Evolutionary conservation across 2,797 vertebrate species (phyloP), one percentile per base, ranked within the genome.

Genomic region (Poeciliopsis gracilis): DNA sequence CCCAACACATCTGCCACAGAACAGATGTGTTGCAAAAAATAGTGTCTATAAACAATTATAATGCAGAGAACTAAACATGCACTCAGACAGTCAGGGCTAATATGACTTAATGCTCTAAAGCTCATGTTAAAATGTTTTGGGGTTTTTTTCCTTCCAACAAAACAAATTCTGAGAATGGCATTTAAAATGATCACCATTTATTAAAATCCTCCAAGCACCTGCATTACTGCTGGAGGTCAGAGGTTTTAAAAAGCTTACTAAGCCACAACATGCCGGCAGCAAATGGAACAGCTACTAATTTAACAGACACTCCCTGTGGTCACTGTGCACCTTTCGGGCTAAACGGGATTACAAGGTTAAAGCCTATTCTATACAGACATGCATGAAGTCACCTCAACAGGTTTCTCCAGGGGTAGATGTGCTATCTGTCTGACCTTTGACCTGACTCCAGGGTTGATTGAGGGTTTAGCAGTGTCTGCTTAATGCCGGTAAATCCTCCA

Each of bases 401-500:
- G 46, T 77, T 59, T 80, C 1, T 23, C 47, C 70, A 75, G 49
- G 69, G 75, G 72, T 57, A 85, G 76, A 83, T 81, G 74, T 36
- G 77, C 72, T 78, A 51, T 88, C 84, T 83, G 74, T 84, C 80
- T 86, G 87, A 91, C 89, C 89, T 93, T 87, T 92, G 73, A 90
- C 91, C 82, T 87, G 75, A 81, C 76, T 33, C 59, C 85, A 69
- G 66, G 79, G 80, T 85, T 83, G 90, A 86, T 66, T 23, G 78
- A 90, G 85, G 91, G 84, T 90, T 92, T 93, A 93, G 87, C 80
- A 78, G 84, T 36, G 67, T 80, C 85, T 82, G 77, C 78, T 85
- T 95, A 95, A 95, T 94, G 84, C 92, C 84, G 82, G 77, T 84
- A 94, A 95, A 94, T 94, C 93, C 94, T 85, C 77, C 78, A 74